Evolutionary conservation across 2,888 invertebrate species (phyloP), one percentile per base, ranked within the genome.

Genomic region (Andrena camellia): DNA sequence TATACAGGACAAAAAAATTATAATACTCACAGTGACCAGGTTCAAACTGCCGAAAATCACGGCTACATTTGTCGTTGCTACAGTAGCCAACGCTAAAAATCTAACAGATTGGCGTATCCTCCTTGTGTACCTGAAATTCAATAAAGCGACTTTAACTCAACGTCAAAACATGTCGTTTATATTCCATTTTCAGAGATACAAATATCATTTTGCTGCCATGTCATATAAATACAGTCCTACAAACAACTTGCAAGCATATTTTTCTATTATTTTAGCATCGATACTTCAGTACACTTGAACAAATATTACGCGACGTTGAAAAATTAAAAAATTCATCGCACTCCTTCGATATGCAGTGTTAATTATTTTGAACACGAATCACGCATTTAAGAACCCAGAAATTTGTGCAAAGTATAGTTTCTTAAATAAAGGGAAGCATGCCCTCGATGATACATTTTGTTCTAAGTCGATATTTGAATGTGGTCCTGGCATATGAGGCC

Each of bases 41-140:
- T 81, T 83, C 8, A 83, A 50, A 20, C 82, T 77, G 1, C 82
- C 82, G 5, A 83, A 83, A 29, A 81, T 71, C 31, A 77, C 67
- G 0, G 76, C 81, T 0, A 69, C 6, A 2, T 10, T 71, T 1
- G 82, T 64, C 4, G 82, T 81, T 0, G 20, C n/a, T 2, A 52
- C 42, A 0, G 81, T 83, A 1, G 81, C 31, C 3, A 81, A 5
- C 8, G 68, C 29, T 26, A 83, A 8, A 5, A 59, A 63, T 2
- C 3, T 52, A 0, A 64, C 33, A 1, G 71, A 50, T 8, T 2
- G 7, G 6, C 42, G 57, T n/a, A 72, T 48, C n/a, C 13, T 31
- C 8, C 6, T 60, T 0, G 29, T 54, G 26, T 60, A 81, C 4
- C 82, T 82, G 26, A 62, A 70, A 42, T 42, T 69, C 42, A 23